Evolutionary conservation across 2,888 invertebrate genomes (phyloP).

Genomic region (Graphium colonna): DNA sequence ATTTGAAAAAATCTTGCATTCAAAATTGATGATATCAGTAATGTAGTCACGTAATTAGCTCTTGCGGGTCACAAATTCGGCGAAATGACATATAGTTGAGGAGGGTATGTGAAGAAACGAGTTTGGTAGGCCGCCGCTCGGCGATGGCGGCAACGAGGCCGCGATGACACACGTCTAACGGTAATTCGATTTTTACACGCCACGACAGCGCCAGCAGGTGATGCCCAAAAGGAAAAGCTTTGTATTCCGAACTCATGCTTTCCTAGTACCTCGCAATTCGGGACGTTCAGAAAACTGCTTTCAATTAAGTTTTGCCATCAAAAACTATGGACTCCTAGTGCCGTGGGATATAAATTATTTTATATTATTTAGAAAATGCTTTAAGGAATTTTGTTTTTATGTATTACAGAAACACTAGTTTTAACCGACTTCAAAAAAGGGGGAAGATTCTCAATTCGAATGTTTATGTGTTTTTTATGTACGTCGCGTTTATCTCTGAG

Average conservation of each 20-base stretch:
- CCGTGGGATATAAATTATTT: not conserved
- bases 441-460: no score
- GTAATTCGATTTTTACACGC: constrained; percentile 65
- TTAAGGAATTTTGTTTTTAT: no score
- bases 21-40: not conserved
- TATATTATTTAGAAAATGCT: not conserved
- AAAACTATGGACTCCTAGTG: not conserved
- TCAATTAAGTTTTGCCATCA: not conserved
- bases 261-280: not conserved
- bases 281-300: not conserved
- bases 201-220: constrained; percentile 43
- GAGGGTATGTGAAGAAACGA: constrained; percentile 63
- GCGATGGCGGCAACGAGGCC: constrained; percentile 58
- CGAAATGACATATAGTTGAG: constrained; percentile 49
- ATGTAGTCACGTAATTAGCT: constrained; percentile 14
- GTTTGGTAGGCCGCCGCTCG: constrained; percentile 53
- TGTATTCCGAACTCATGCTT: constrained; percentile 4
- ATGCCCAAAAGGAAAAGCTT: constrained; percentile 33
- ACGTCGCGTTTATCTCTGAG: no score
- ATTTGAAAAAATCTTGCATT: constrained; percentile 1
- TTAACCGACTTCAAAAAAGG: no score
- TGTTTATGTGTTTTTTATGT: no score
- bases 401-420: no score
- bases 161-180: constrained; percentile 77
- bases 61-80: constrained; percentile 37